Evolutionary conservation across 53 echinoderm and acorn worm genomes (phyloP).

Genomic region (Antedon mediterranea): DNA sequence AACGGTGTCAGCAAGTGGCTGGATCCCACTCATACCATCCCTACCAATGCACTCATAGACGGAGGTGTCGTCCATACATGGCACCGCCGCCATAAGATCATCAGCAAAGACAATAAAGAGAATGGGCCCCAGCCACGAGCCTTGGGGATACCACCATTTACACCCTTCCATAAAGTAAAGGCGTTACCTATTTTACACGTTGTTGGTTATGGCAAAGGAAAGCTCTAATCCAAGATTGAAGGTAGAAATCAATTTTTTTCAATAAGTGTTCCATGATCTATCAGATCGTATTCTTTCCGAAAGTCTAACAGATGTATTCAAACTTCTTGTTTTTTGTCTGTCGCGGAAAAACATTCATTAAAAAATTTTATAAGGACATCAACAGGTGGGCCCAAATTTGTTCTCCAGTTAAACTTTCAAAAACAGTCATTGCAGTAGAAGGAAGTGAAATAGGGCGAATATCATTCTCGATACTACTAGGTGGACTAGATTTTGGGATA

Average conservation of each 20-base stretch:
- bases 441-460: constrained; percentile 9
- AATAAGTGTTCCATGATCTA: no score
- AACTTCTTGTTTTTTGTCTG: no score
- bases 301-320: no score
- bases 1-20: not conserved
- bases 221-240: no score
- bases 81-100: not conserved
- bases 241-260: no score
- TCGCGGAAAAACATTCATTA: no score
- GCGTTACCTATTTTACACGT: no score
- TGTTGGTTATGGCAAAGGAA: no score
- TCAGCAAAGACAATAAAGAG: not conserved
- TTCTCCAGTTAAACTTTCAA: not conserved
- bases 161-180: no score
- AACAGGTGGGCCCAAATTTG: not conserved
- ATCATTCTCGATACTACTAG: constrained; percentile 1
- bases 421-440: constrained; percentile 1
- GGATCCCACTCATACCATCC: not conserved
- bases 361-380: no score
- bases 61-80: not conserved
- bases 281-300: no score
- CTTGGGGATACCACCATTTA: no score
- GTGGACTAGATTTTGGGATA: not conserved
- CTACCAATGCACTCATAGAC: not conserved
- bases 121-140: not conserved